phyloP scores from a whole-genome alignment of 2,797 vertebrate species.

The Arnoldichthys spilopterus region DNA sequence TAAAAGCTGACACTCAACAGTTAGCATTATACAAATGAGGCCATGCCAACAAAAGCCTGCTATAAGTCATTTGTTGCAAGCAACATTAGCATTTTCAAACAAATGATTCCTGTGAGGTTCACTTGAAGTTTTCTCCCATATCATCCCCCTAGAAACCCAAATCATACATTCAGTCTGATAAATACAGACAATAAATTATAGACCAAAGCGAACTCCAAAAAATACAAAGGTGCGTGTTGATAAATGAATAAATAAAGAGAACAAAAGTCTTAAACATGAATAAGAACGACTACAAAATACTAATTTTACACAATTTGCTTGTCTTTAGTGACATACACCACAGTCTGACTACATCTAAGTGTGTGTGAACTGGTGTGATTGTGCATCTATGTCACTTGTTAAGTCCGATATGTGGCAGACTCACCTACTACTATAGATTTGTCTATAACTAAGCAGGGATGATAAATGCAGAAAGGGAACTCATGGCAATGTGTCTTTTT shows the following conservation, averaged over 20 bases:
- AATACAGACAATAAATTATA: constrained; percentile 20
- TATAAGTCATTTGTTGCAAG: neutral
- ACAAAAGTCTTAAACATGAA: neutral
- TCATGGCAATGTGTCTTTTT: neutral
- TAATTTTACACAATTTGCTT: constrained; percentile 2
- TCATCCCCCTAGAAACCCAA: neutral
- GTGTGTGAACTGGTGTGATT: neutral
- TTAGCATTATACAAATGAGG: neutral
- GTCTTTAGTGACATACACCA: neutral
- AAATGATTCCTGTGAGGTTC: neutral
- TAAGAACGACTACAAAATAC: neutral
- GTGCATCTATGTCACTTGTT: neutral
- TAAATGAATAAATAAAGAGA: constrained; percentile 13
- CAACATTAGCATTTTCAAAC: constrained; percentile 18
- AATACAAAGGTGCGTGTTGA: constrained; percentile 19
- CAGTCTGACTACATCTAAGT: neutral
- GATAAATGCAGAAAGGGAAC: neutral
- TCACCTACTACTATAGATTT: neutral
- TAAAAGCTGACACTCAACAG: neutral
- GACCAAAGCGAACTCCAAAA: neutral
- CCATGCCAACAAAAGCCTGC: constrained; percentile 11
- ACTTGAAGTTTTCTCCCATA: constrained; percentile 51
- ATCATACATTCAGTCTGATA: constrained; percentile 14
- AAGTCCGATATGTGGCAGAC: neutral
- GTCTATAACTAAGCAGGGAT: neutral